Evolutionary conservation across 2,888 invertebrate genomes (phyloP), one percentile per base, ranked within the genome.

Genomic region (Emesis russula): DNA sequence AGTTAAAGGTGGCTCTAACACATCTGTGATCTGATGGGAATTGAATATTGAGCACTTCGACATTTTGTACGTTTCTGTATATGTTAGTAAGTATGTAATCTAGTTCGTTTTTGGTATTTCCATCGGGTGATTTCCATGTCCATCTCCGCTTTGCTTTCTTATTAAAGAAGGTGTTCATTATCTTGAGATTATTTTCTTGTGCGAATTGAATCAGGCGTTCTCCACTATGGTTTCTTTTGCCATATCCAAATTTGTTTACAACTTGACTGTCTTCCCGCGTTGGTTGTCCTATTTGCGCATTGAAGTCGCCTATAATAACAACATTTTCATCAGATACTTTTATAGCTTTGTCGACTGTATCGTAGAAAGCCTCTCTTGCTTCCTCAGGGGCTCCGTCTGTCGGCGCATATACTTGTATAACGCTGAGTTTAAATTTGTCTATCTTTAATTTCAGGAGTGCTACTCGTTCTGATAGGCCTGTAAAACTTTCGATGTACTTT

Each of bases 51-150:
- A 85, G 9, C 2, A 87, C 85, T 38, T 87, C 75, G 79, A 86
- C 38, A 33, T 86, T 79, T 3, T 79, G n/a, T 2, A 86, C 44
- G 15, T 81, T 86, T 75, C 13, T 86, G 0, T 18, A 25, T 25
- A 85, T 6, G 75, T 82, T 88, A 13, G 88, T 76, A n/a, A 85
- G 53, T 11, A 88, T 85, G 41, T 88, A 88, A 66, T 88, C 89
- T 11, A 89, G 6, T 83, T 88, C 89, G n/a, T 77, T 53, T n/a
- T 53, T 53, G 5, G 48, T 53, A 11, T 53, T 53, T 3, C 48
- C n/a, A 5, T 53, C 48, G 15, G 48, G 48, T 4, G n/a, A 53
- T n/a, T 15, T 53, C 48, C 48, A 53, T 53, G 48, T 53, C 48
- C 48, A 53, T 53, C 48, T 53, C 5, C n/a, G 44, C 5, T 53